Evolutionary conservation across 2,113 vertebrate species (phyloP), one percentile per base, ranked within the genome.

Genomic region (Vulpes lagopus): DNA sequence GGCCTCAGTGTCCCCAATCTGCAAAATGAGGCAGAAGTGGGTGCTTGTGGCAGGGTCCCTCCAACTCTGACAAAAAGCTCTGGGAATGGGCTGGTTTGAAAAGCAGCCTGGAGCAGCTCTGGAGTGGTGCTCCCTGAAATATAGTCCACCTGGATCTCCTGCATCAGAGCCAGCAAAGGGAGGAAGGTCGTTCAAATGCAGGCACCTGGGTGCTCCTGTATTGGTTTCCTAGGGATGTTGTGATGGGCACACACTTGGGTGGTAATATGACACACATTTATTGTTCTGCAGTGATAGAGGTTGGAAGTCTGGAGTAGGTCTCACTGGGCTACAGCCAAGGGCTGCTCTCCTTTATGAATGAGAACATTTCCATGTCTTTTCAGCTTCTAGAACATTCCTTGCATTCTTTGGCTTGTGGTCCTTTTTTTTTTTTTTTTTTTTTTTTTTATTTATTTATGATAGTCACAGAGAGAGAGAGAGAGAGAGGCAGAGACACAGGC

Each of bases 1-100:
- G 32, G 78, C 89, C 80, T 93, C 87, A 30, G 81, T 89, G 84
- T 91, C 85, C 71, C 32, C 81, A 15, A 15, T 92, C 91, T 96
- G 79, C 51, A 62, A 65, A 78, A 74, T 49, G 51, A 94, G 49
- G 51, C 43, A 51, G 84, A 38, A 49, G 73, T 30, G 8, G 57
- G 5, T 81, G 20, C 89, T 57, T 64, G n/a, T 25, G 5, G 8
- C 19, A 25, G 74, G 15, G 12, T 69, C 67, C 38, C 51, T 84
- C 23, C 19, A 27, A 15, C 27, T 11, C 14, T 43, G 59, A 67
- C 60, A 43, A 25, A 65, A 65, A n/a, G 11, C 85, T 84, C 43
- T 71, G 81, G 35, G 23, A 65, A 64, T 11, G 38, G 51, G 30
- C n/a, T 5, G 8, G 38, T 19, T 67, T 53, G 55, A 27, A 62